Evolutionary conservation across 2,113 vertebrate genomes (phyloP).

Genomic region (Collichthys lucidus): DNA sequence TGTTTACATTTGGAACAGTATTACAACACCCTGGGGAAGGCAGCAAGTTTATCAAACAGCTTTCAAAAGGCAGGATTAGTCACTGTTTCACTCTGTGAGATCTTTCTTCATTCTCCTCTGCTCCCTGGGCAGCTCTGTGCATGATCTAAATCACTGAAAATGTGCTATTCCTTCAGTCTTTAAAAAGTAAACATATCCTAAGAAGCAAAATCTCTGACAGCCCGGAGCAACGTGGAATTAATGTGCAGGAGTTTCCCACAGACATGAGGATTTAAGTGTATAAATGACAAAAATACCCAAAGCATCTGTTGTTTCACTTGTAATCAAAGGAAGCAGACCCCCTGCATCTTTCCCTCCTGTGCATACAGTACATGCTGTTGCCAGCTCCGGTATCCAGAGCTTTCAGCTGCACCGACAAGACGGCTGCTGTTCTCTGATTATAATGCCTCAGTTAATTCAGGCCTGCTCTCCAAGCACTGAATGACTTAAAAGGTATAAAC

Average conservation of each 20-base stretch:
- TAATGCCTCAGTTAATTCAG: slow-evolving; percentile 46
- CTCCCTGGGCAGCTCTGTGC: slow-evolving; percentile 4
- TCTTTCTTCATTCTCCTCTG: slow-evolving; percentile 19
- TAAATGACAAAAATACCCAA: slow-evolving; percentile 28
- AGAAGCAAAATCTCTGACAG: background rate
- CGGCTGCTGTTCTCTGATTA: slow-evolving; percentile 53
- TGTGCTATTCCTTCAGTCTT: background rate
- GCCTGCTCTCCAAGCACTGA: slow-evolving; percentile 35
- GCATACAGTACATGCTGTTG: slow-evolving; percentile 1
- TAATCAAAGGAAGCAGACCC: slow-evolving; percentile 49
- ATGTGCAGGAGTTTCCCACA: background rate
- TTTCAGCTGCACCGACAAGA: slow-evolving; percentile 38
- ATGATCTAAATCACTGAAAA: slow-evolving; percentile 11
- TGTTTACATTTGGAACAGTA: slow-evolving; percentile 36
- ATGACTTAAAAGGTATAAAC: slow-evolving; percentile 46
- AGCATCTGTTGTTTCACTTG: slow-evolving; percentile 31
- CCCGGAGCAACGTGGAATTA: slow-evolving; percentile 8
- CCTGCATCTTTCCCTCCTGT: slow-evolving; percentile 30
- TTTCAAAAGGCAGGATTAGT: slow-evolving; percentile 35
- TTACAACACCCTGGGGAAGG: slow-evolving; percentile 20
- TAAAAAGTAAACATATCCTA: background rate
- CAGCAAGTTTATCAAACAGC: slow-evolving; percentile 37
- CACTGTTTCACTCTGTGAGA: background rate
- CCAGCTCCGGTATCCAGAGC: slow-evolving; percentile 54
- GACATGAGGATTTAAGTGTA: slow-evolving; percentile 11